Percentiles rank a stretch among this genome's conserved stretches.
Evolutionary conservation across 1,140 invertebrate species (phyloP).

Genomic region (Chelonus insularis): DNA sequence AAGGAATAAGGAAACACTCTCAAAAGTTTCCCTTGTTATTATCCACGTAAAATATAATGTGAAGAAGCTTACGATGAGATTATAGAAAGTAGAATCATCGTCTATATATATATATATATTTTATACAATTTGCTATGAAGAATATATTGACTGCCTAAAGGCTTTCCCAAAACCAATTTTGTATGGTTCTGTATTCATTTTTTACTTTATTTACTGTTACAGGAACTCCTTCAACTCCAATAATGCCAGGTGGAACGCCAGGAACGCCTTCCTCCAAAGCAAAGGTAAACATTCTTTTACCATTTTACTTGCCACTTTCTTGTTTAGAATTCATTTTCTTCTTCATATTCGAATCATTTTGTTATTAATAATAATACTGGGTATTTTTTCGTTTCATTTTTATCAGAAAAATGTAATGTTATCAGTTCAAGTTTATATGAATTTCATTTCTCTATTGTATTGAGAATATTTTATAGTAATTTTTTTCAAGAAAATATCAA

Average conservation of each 20-base stretch:
- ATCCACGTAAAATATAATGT: not conserved
- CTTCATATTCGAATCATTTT: not conserved
- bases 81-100: not conserved
- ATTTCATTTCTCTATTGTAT: too few relatives aligned
- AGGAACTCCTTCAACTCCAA: slow-evolving; percentile 68
- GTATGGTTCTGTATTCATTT: too few relatives aligned
- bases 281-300: slow-evolving; percentile 60
- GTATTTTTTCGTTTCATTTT: too few relatives aligned
- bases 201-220: slow-evolving; percentile 42
- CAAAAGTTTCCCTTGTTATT: not conserved
- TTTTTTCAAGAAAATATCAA: too few relatives aligned
- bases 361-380: too few relatives aligned
- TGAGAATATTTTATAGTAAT: too few relatives aligned
- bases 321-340: not conserved
- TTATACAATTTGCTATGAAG: not conserved
- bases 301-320: not conserved
- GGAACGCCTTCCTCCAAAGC: slow-evolving; percentile 76
- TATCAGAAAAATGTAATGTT: too few relatives aligned
- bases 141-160: not conserved
- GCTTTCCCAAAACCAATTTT: too few relatives aligned
- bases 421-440: too few relatives aligned
- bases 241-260: slow-evolving; percentile 75
- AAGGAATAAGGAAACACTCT: slow-evolving; percentile 8
- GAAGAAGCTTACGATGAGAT: not conserved
- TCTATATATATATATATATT: not conserved